phyloP scores from a whole-genome alignment of 1,140 invertebrate species.

The Solenopsis invicta region DNA sequence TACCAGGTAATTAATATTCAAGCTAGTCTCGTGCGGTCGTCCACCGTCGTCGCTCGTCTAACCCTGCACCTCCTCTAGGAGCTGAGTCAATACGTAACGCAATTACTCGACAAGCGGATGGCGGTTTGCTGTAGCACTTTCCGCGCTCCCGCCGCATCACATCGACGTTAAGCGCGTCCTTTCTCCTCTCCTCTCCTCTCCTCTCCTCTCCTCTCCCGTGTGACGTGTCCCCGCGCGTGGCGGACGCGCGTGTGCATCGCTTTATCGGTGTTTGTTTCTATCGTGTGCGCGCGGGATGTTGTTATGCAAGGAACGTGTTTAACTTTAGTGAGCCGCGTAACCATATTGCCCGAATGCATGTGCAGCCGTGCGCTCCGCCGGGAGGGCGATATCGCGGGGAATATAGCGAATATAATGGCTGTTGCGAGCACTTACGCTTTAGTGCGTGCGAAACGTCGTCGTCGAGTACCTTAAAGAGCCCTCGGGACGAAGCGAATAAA shows the following conservation, averaged over 20 bases:
- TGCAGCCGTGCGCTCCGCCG: slow-evolving; percentile 70
- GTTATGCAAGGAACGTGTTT: slow-evolving; percentile 78
- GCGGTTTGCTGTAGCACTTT: slow-evolving; percentile 72
- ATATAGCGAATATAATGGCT: slow-evolving; percentile 74
- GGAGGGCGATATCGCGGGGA: slow-evolving; percentile 71
- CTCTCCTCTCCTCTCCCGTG: slow-evolving; percentile 2
- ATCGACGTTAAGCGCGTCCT: slow-evolving; percentile 76
- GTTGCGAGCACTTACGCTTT: slow-evolving; percentile 63
- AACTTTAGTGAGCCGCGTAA: slow-evolving; percentile 79
- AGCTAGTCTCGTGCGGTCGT: slow-evolving; percentile 69
- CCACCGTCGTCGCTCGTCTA: slow-evolving; percentile 36
- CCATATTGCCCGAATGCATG: slow-evolving; percentile 77
- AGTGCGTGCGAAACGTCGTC: slow-evolving; percentile 67
- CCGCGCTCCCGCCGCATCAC: slow-evolving; percentile 77
- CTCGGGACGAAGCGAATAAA: background rate
- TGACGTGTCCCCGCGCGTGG: background rate
- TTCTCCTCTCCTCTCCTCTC: no score
- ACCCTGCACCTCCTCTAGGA: slow-evolving; percentile 64
- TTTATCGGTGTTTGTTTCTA: slow-evolving; percentile 54
- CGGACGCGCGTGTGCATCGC: background rate
- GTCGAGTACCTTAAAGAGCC: slow-evolving; percentile 53
- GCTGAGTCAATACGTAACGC: slow-evolving; percentile 85
- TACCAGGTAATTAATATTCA: slow-evolving; percentile 85
- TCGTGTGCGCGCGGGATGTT: slow-evolving; percentile 63
- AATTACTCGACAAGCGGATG: slow-evolving; percentile 84